A percentile compares a stretch with the other conserved stretches of the same genome.
Evolutionary conservation across 2,888 invertebrate species (phyloP).

Genomic region (Tetragnatha montana): DNA sequence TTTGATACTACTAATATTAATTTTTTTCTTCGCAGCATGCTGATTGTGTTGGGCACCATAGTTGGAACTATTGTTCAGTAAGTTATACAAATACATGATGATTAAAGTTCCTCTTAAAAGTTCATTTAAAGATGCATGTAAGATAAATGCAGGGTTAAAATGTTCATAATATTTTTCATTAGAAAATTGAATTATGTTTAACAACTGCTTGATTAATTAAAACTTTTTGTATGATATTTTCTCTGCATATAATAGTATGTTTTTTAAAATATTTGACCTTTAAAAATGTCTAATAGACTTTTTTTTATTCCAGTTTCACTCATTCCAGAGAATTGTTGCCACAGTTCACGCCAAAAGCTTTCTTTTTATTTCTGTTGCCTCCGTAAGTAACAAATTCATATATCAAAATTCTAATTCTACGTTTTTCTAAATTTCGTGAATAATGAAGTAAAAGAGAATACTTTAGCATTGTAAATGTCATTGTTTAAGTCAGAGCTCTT

Average conservation of each 20-base stretch:
- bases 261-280: neutral
- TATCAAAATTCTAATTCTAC: too few relatives aligned
- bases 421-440: too few relatives aligned
- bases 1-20: neutral
- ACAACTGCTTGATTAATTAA: too few relatives aligned
- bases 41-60: slow-evolving; percentile 78
- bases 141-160: too few relatives aligned
- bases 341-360: slow-evolving; percentile 76
- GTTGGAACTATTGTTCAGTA: slow-evolving; percentile 78
- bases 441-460: too few relatives aligned
- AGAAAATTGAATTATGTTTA: too few relatives aligned
- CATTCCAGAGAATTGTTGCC: slow-evolving; percentile 73
- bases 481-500: too few relatives aligned
- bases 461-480: too few relatives aligned
- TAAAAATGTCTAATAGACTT: neutral
- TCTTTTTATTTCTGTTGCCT: slow-evolving; percentile 79
- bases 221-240: too few relatives aligned
- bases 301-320: slow-evolving; percentile 71
- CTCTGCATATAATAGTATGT: neutral
- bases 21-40: slow-evolving; percentile 76
- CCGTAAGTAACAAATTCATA: slow-evolving; percentile 77
- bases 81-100: slow-evolving; percentile 71
- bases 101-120: too few relatives aligned
- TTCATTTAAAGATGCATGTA: too few relatives aligned
- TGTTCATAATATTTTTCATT: too few relatives aligned